phyloP scores from a whole-genome alignment of 2,113 vertebrate genomes.

The Ahaetulla prasina region DNA sequence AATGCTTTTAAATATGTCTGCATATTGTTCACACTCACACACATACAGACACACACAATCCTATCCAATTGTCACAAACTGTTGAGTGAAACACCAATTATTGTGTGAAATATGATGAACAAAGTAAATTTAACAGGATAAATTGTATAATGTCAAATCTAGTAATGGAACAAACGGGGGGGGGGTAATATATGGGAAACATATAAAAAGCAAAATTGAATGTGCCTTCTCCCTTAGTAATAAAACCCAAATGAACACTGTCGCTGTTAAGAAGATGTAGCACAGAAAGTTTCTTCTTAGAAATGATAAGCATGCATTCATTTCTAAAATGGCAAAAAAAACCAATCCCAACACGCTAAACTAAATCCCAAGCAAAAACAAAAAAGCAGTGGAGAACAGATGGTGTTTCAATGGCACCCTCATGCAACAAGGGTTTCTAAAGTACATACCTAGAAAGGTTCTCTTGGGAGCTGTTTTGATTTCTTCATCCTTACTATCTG shows the following conservation, averaged over 20 bases:
- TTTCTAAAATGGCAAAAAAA: constrained; percentile 21
- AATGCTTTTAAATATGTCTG: not conserved
- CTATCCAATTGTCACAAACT: not conserved
- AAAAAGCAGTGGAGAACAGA: constrained; percentile 12
- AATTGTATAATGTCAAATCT: not conserved
- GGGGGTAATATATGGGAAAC: not conserved
- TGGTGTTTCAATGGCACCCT: not conserved
- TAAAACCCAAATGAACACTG: constrained; percentile 7
- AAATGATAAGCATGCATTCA: constrained; percentile 34
- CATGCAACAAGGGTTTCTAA: constrained; percentile 60
- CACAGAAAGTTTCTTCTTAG: not conserved
- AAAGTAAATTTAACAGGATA: not conserved
- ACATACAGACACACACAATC: not conserved
- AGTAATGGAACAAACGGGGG: not conserved
- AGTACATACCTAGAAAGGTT: constrained; percentile 93
- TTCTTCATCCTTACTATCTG: constrained; percentile 97
- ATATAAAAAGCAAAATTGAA: constrained; percentile 30
- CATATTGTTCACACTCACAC: not conserved
- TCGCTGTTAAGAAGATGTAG: constrained; percentile 28
- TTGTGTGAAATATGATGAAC: not conserved
- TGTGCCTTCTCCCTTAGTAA: constrained; percentile 48
- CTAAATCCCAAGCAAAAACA: not conserved
- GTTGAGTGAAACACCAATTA: not conserved
- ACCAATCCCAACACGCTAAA: not conserved
- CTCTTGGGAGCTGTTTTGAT: constrained; percentile 86